Base-by-base conservation (phyloP, 1,140 invertebrate genomes). In the Zaprionus ornatus region DNA sequence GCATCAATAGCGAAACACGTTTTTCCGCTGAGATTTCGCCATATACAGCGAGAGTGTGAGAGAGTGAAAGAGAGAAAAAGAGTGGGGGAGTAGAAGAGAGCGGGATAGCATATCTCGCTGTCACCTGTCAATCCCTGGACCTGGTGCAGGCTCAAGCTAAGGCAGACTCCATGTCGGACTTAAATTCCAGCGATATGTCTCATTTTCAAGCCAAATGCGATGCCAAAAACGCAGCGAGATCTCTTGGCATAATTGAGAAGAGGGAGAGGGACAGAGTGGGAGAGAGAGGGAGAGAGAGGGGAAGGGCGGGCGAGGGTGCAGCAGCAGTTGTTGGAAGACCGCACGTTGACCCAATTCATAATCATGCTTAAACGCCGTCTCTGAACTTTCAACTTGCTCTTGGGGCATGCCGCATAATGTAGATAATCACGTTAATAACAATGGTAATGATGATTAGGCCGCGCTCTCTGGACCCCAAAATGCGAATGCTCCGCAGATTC, bases 341-440 rank as follows among this genome's bases (percentile, higher is more conserved):
- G 82, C 84, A 84, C 76, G 82, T 74, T 90, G 86, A 90, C 85
- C 85, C 86, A 90, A 90, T 90, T 90, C 85, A 90, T 90, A 90
- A 90, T 90, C 86, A 90, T 90, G 82, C 81, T 88, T 90, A 90
- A 88, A 88, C 81, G 85, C 85, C 82, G 76, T 78, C 82, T 90
- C 82, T 90, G 85, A 90, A 90, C 85, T 90, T 90, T 90, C 85
- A 90, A 90, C 85, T 84, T 90, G 81, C 75, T 82, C 75, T 84
- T 72, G 71, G 81, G 77, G 84, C 80, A 73, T 71, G 71, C 48
- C 69, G 59, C 85, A 76, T 88, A 88, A 88, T 88, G 85, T 85
- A 90, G 85, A 90, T 90, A 90, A 90, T 90, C 85, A 90, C 85
- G 81, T 90, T 90, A 90, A 90, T 90, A 90, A 85, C 82, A 85